Percentiles rank a stretch among this genome's conserved stretches.
phyloP scores from a whole-genome alignment of 2,888 invertebrate species.

The Pharmacophagus antenor region DNA sequence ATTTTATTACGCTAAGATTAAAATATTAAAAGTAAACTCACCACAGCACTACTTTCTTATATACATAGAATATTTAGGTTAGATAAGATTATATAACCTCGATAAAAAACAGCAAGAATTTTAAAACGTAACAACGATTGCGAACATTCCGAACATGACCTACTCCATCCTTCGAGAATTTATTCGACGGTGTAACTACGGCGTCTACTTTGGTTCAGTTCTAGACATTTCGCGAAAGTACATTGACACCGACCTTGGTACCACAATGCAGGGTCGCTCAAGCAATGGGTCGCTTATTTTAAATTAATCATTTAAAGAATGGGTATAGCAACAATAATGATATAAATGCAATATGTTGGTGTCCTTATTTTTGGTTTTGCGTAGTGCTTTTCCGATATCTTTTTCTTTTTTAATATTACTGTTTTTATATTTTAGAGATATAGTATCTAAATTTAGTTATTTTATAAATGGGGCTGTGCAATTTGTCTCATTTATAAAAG shows the following conservation, averaged over 20 bases:
- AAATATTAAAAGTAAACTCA: too few species aligned
- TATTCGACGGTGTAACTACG: not conserved
- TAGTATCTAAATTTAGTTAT: too few species aligned
- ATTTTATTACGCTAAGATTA: too few species aligned
- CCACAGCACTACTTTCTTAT: not conserved
- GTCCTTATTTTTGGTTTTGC: too few species aligned
- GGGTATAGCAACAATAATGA: too few species aligned
- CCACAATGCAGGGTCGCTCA: slow-evolving; percentile 9
- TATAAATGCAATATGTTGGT: too few species aligned
- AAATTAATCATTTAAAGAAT: too few species aligned
- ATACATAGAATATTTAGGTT: not conserved
- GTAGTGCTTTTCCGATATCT: too few species aligned
- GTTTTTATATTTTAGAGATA: too few species aligned
- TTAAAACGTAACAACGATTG: not conserved
- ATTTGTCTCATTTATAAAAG: too few species aligned
- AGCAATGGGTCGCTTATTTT: not conserved
- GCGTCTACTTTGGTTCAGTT: slow-evolving; percentile 4
- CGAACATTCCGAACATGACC: slow-evolving; percentile 16
- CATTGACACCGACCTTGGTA: slow-evolving; percentile 7
- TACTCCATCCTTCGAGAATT: slow-evolving; percentile 26
- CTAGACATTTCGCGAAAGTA: slow-evolving; percentile 26
- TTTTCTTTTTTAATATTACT: too few species aligned
- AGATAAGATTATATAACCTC: not conserved
- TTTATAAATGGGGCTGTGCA: too few species aligned
- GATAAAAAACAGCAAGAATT: not conserved